Percentiles rank a stretch among this genome's conserved stretches.
Conservation (phyloP, 2,113 vertebrate species). For the Pelusios castaneus region DNA sequence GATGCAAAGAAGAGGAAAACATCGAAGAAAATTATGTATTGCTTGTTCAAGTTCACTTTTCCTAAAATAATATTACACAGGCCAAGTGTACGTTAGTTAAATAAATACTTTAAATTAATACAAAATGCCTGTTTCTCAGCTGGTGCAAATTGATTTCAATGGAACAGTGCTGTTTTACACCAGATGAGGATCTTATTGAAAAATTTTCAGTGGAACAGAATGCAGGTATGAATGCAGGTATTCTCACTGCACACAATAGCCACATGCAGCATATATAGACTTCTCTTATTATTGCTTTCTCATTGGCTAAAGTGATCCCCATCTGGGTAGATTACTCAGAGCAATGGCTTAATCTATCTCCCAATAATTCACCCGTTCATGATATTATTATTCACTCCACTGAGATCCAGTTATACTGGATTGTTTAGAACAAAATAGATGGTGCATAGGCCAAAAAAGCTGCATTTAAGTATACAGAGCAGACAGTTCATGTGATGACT, state of each 20-base stretch:
- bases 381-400: background rate
- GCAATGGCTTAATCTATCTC: background rate
- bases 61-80: background rate
- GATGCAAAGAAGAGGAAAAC: background rate
- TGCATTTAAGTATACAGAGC: background rate
- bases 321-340: background rate
- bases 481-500: conserved; percentile 6
- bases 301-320: background rate
- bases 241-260: background rate
- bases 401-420: background rate
- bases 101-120: background rate
- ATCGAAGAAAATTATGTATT: rapidly evolving
- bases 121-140: background rate
- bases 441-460: background rate
- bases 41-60: background rate
- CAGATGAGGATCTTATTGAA: background rate
- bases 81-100: background rate
- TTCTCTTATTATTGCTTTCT: background rate
- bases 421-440: background rate
- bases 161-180: background rate
- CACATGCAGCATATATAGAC: background rate
- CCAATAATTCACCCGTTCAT: background rate
- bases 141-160: background rate
- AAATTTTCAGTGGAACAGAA: background rate
- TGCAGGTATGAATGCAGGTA: background rate